These are phyloP conservation scores for Momotus momota DNA, from an alignment of 2,797 vertebrate genomes.

Conservation along the genomic window DNA sequence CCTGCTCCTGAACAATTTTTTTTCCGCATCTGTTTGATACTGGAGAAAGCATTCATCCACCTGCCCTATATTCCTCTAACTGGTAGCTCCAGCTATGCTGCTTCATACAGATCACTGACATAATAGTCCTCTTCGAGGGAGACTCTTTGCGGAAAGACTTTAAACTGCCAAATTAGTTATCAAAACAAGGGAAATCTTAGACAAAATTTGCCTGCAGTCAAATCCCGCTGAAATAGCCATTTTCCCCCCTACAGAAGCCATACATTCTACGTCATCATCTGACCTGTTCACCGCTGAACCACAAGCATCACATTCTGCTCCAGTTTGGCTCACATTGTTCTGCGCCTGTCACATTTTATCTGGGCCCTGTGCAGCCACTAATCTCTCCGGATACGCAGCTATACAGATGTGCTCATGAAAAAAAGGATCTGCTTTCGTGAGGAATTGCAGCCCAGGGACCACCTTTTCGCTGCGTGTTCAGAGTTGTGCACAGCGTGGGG, in stretches of 20 bases:
- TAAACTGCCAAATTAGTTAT: background rate
- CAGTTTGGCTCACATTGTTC: background rate
- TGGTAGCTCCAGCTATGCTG: background rate
- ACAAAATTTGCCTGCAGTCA: background rate
- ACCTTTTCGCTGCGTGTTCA: background rate
- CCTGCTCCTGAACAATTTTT: background rate
- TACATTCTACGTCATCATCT: background rate
- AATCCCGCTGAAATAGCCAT: background rate
- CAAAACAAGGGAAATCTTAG: background rate
- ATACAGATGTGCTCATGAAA: fast-evolving
- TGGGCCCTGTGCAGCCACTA: background rate
- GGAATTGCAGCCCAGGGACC: background rate
- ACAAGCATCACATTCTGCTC: background rate
- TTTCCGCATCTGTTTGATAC: background rate
- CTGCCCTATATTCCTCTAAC: conserved; percentile 13
- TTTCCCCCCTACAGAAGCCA: background rate
- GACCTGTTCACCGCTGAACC: background rate
- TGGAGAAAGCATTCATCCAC: background rate
- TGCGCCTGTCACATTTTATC: background rate
- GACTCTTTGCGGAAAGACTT: background rate
- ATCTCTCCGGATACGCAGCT: background rate
- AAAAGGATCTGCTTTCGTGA: background rate
- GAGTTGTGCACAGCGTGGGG: background rate
- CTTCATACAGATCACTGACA: background rate
- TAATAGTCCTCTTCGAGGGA: background rate